Base-by-base conservation (phyloP, 2,797 vertebrate genomes). In the Hydrocynus forskahlii region DNA sequence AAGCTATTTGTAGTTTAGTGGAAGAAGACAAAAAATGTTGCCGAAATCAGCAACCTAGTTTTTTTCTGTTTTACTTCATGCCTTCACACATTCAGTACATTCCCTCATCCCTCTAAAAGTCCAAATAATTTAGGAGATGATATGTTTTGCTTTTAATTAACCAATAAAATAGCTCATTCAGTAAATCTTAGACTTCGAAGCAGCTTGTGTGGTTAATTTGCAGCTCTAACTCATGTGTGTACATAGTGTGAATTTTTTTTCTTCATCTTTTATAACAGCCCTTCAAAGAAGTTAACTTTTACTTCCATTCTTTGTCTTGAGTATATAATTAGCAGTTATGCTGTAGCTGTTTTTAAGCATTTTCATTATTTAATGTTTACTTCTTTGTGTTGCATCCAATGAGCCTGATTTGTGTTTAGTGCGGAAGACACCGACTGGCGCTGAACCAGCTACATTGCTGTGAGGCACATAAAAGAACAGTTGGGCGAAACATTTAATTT, bases 1-100 rank as follows among this genome's bases (percentile, higher is more conserved):
- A 87, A 87, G 87, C 57, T 86, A 88, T 89, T 89, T 87, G 89
- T 85, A 81, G 84, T 83, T 79, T 70, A 63, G 14, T 59, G 54
- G 14, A 62, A 69, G 23, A 70, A 19, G 25, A 17, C 16, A 16
- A 43, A 48, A 79, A 16, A 19, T 59, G 55, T 55, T 67, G 17
- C 21, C 29, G 8, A 73, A 35, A 75, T 45, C 1, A 50, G 5
- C 23, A 57, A 43, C 7, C 7, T 25, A 67, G 73, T 57, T 29
- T 71, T 71, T 52, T 29, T 1, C 45, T 35, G 69, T 8, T 35
- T 59, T 57, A 4, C 57, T 19, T 35, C 12, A 1, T 38, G 38
- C 29, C 16, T n/a, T 57, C 19, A 73, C 14, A 55, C 16, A 73
- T 57, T 68, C 8, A 68, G 8, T 21, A 21, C 6, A 57, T 73